Evolutionary conservation across 2,113 vertebrate species (phyloP).

Genomic region (Camelus bactrianus): DNA sequence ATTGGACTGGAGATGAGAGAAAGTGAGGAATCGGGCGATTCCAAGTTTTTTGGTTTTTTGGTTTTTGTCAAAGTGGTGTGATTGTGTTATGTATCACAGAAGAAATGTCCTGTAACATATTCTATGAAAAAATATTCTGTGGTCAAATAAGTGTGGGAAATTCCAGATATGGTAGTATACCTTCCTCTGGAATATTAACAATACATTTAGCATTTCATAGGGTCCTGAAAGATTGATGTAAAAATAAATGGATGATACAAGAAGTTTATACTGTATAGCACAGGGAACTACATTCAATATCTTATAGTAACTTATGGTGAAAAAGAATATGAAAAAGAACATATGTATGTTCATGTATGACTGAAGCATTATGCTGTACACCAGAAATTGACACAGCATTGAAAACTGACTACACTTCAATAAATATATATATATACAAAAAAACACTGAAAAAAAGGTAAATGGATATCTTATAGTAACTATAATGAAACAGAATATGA

Average conservation of each 20-base stretch:
- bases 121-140: background rate
- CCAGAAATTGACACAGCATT: too few relatives aligned
- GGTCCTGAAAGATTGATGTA: background rate
- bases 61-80: background rate
- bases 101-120: background rate
- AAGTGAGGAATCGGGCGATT: background rate
- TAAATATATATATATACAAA: too few relatives aligned
- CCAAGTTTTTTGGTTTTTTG: background rate
- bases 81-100: background rate
- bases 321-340: too few relatives aligned
- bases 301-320: too few relatives aligned
- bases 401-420: too few relatives aligned
- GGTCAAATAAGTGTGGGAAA: constrained; percentile 2
- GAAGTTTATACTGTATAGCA: too few relatives aligned
- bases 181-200: background rate
- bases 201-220: background rate
- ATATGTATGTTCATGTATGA: too few relatives aligned
- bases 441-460: too few relatives aligned
- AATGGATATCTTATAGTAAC: too few relatives aligned
- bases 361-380: too few relatives aligned
- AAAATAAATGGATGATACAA: background rate
- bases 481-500: too few relatives aligned
- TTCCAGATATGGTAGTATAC: background rate
- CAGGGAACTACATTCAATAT: too few relatives aligned
- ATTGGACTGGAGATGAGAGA: constrained; percentile 13